Conservation (phyloP, 1,140 invertebrate genomes). For the Sesamia nonagrioides region DNA sequence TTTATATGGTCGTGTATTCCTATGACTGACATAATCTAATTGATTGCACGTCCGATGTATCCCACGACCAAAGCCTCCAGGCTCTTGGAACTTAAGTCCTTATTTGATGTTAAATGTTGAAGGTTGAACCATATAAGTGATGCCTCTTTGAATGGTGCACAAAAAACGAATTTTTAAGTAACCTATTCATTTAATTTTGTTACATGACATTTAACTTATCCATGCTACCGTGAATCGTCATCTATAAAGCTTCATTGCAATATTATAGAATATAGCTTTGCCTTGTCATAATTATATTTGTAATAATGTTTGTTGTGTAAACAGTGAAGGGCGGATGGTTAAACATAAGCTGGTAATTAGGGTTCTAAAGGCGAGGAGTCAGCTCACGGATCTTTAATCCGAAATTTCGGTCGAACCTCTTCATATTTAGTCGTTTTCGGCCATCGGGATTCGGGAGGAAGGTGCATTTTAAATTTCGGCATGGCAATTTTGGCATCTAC, state of each 20-base stretch:
- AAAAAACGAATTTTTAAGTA: too few species aligned
- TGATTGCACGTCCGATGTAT: slow-evolving; percentile 1
- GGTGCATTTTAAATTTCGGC: not conserved
- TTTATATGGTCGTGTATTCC: not conserved
- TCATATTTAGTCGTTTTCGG: slow-evolving; percentile 16
- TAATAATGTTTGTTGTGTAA: slow-evolving; percentile 28
- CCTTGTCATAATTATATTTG: slow-evolving; percentile 18
- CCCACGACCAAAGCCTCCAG: not conserved
- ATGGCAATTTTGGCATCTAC: not conserved
- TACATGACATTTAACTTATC: not conserved
- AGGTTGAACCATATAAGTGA: not conserved
- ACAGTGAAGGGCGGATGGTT: slow-evolving; percentile 22
- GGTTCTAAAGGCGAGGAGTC: slow-evolving; percentile 10
- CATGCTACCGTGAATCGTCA: not conserved
- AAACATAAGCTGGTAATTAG: slow-evolving; percentile 43
- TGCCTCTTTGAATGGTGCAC: too few species aligned
- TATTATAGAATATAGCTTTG: slow-evolving; percentile 12
- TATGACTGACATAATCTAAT: not conserved
- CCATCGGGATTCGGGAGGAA: not conserved
- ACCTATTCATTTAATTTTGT: too few species aligned
- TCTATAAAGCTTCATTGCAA: slow-evolving; percentile 1
- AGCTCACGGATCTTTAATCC: slow-evolving; percentile 19
- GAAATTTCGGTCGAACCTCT: slow-evolving; percentile 19
- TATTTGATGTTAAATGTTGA: not conserved
- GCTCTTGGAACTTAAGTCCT: not conserved